Evolutionary conservation across 2,888 invertebrate species (phyloP).

Genomic region (Scaeva pyrastri): DNA sequence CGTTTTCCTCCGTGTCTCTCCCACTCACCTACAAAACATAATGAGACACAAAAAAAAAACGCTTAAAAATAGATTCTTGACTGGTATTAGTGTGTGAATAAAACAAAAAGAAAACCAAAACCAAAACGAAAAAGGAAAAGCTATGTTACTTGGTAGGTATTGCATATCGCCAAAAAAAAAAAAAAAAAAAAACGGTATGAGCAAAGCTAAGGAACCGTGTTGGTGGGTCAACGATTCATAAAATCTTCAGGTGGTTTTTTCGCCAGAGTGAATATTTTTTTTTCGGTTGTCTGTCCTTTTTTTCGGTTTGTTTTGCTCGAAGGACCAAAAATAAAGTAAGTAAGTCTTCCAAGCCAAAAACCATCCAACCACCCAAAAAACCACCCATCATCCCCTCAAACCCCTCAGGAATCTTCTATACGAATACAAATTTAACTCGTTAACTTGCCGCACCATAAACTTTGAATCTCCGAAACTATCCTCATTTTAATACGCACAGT

Average conservation of each 20-base stretch:
- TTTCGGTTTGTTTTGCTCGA: conserved; percentile 29
- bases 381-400: not conserved
- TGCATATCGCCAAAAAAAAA: conserved; percentile 7
- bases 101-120: no score
- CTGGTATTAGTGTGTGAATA: conserved; percentile 48
- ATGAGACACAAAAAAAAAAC: not conserved
- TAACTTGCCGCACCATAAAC: conserved; percentile 35
- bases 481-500: conserved; percentile 15
- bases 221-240: conserved; percentile 76
- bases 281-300: not conserved
- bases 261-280: conserved; percentile 7
- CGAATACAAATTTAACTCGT: not conserved
- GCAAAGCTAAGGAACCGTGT: conserved; percentile 68
- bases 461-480: conserved; percentile 38
- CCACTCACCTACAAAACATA: not conserved
- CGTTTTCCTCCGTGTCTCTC: not conserved
- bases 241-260: conserved; percentile 77
- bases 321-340: not conserved
- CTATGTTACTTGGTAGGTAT: no score
- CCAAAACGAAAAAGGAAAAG: not conserved
- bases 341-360: no score
- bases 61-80: conserved; percentile 23
- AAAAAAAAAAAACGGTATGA: conserved; percentile 5
- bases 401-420: no score
- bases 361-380: not conserved